Evolutionary conservation across 2,113 vertebrate genomes (phyloP).

Genomic region (Nanorana parkeri): DNA sequence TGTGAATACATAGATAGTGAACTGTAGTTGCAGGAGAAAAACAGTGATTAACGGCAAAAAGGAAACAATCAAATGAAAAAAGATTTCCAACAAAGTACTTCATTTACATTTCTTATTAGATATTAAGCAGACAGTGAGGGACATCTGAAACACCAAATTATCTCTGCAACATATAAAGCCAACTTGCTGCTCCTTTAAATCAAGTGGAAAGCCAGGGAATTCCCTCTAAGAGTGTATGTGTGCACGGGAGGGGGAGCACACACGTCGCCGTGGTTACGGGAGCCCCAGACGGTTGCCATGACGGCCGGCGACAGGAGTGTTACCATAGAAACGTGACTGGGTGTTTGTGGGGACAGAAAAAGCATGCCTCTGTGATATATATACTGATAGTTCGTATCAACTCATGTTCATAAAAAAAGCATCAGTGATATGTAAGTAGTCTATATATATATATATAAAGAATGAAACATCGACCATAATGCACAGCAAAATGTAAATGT

Average conservation of each 20-base stretch:
- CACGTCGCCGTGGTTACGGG: constrained; percentile 48
- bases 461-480: too few relatives aligned
- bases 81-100: too few relatives aligned
- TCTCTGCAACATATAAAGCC: neutral
- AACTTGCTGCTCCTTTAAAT: constrained; percentile 44
- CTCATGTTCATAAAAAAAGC: constrained; percentile 6
- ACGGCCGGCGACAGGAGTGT: constrained; percentile 54
- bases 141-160: neutral
- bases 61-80: too few relatives aligned
- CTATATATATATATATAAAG: too few relatives aligned
- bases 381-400: constrained; percentile 33
- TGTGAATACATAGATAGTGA: too few relatives aligned
- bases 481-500: too few relatives aligned
- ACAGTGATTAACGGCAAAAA: too few relatives aligned
- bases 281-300: constrained; percentile 55
- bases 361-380: constrained; percentile 10
- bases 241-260: constrained; percentile 40
- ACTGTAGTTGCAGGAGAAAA: too few relatives aligned
- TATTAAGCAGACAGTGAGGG: neutral
- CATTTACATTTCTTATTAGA: too few relatives aligned
- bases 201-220: constrained; percentile 49
- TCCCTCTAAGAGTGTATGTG: constrained; percentile 46
- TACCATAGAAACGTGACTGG: constrained; percentile 53
- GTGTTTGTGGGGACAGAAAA: constrained; percentile 53
- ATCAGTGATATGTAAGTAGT: neutral